Base-by-base conservation (phyloP, 2,113 vertebrate species). In the Stictonetta naevosa region DNA sequence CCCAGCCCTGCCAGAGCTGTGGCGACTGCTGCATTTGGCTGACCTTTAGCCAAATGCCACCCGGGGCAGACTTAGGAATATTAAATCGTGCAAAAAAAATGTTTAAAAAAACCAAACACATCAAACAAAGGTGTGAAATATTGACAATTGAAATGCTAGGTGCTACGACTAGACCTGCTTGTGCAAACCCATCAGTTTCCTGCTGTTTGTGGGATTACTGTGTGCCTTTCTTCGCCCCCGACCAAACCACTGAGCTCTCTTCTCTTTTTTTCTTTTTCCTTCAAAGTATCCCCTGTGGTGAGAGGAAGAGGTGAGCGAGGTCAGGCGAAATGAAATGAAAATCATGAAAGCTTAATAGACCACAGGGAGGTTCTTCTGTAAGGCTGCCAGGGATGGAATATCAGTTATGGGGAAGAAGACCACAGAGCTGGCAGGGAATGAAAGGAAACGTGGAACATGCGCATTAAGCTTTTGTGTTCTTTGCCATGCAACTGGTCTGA, bases 301-400 rank as follows among this genome's bases (percentile, higher is more conserved):
- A 93, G 85, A 91, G 56, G 50, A 88, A 7, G 75, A 91, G 86
- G 88, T 88, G 94, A 93, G 25, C 34, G 85, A 92, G 87, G 94
- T 92, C 85, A 90, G 75, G 68, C 56, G 6, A 81, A 95, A 92
- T 94, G 71, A 93, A 96, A 91, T 83, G 40, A 86, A 81, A 86
- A 75, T 88, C 83, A 56, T 74, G 83, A 93, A 92, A 86, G 86
- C 91, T 95, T 95, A 91, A 94, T 74, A 93, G 88, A 91, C 80
- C 80, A 20, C 56, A 19, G 91, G 88, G 91, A 96, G 38, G 64
- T 82, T 88, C 83, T 74, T 96, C 72, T 96, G 95, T 81, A 86
- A 72, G 36, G 44, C 8, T 89, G 86, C 91, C 95, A 95, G 74
- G 5, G 3, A 52, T 84, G 52, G 88, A 66, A 33, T 77, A 81